Evolutionary conservation across 1,140 invertebrate genomes (phyloP).

Genomic region (Plectus sambesii): DNA sequence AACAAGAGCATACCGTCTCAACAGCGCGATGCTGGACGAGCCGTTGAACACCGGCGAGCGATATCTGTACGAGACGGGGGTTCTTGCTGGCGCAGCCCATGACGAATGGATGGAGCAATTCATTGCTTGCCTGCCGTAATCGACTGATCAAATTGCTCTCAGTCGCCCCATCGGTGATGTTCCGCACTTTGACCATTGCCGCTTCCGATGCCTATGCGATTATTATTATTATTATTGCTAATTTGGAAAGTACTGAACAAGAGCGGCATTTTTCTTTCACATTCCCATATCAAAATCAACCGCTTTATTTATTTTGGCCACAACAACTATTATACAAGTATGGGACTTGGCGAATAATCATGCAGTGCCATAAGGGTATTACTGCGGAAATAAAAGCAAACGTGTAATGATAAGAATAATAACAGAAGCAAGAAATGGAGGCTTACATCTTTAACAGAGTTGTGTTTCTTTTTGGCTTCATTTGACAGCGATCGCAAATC

Average conservation of each 20-base stretch:
- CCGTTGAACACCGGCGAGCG: constrained; percentile 69
- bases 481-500: constrained; percentile 78
- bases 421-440: background rate
- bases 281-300: too few relatives aligned
- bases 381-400: too few relatives aligned
- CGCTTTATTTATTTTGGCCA: too few relatives aligned
- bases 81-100: constrained; percentile 96
- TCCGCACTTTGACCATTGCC: constrained; percentile 73
- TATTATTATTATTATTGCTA: too few relatives aligned
- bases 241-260: too few relatives aligned
- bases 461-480: constrained; percentile 94
- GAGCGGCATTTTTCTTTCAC: too few relatives aligned
- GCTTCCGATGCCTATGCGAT: constrained; percentile 87
- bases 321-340: constrained; percentile 5
- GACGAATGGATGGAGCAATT: constrained; percentile 89
- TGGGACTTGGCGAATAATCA: background rate
- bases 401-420: too few relatives aligned
- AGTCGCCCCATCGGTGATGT: constrained; percentile 64
- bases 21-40: constrained; percentile 54
- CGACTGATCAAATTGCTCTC: constrained; percentile 54
- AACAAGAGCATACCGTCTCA: constrained; percentile 46
- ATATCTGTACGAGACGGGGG: constrained; percentile 84
- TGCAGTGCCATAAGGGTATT: too few relatives aligned
- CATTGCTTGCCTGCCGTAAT: constrained; percentile 50
- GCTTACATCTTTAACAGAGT: constrained; percentile 86